These are phyloP conservation scores for Arvicanthis niloticus DNA, from an alignment of 2,113 vertebrate genomes.

Conservation along the genomic window DNA sequence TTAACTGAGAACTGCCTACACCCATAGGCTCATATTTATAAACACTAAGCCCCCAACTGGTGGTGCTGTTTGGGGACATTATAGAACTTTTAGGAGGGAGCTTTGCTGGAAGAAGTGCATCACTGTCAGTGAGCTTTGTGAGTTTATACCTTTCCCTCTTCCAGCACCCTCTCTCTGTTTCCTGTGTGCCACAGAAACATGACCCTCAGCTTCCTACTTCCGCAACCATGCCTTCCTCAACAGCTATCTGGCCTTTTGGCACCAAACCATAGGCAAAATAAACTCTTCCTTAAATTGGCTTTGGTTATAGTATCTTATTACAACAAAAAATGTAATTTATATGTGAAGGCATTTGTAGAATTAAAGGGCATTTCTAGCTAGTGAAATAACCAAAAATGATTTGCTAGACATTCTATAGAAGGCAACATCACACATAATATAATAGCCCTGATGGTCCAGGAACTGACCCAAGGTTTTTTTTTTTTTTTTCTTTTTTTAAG, in stretches of 20 bases:
- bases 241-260: neutral
- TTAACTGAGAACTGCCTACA: neutral
- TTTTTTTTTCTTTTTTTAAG: neutral
- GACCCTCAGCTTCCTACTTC: neutral
- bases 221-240: neutral
- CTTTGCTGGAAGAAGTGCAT: neutral
- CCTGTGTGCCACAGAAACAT: neutral
- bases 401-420: constrained; percentile 19
- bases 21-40: neutral
- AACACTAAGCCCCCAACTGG: neutral
- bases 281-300: neutral
- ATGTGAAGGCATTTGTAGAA: constrained; percentile 24
- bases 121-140: neutral
- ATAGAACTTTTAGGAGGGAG: neutral
- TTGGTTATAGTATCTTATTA: neutral
- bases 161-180: neutral
- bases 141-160: neutral
- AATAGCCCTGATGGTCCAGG: constrained; percentile 5
- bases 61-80: neutral
- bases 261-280: neutral
- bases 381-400: constrained; percentile 28
- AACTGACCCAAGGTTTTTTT: neutral
- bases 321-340: neutral
- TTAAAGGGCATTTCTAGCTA: constrained; percentile 5
- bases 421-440: constrained; percentile 25